Evolutionary conservation across 2,888 invertebrate species (phyloP).

Genomic region (Rhagium mordax): DNA sequence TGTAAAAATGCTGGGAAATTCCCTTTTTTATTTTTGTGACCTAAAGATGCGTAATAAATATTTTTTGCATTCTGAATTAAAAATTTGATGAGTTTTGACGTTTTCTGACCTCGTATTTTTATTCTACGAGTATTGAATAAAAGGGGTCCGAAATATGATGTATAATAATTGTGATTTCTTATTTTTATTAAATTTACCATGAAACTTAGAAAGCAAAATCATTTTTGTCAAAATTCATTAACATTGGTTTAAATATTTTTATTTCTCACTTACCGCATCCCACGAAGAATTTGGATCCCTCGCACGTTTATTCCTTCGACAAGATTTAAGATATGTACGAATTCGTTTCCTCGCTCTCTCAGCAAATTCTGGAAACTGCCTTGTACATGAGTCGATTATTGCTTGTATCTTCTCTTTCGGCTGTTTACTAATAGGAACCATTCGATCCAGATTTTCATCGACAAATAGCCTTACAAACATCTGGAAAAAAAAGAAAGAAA

Average conservation of each 20-base stretch:
- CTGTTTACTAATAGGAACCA: slow-evolving; percentile 97
- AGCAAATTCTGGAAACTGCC: slow-evolving; percentile 97
- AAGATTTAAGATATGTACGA: slow-evolving; percentile 95
- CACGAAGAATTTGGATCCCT: slow-evolving; percentile 86
- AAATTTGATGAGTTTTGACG: too few species aligned
- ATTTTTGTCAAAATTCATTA: too few species aligned
- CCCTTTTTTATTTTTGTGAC: too few species aligned
- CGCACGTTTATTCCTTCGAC: slow-evolving; percentile 93
- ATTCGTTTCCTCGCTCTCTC: slow-evolving; percentile 95
- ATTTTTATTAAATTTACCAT: too few species aligned
- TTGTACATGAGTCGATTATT: slow-evolving; percentile 96
- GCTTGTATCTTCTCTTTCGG: slow-evolving; percentile 98
- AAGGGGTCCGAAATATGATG: too few species aligned
- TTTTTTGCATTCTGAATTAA: too few species aligned
- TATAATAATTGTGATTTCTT: too few species aligned
- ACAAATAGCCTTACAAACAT: slow-evolving; percentile 98
- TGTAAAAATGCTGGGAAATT: slow-evolving; percentile 11
- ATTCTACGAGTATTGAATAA: too few species aligned
- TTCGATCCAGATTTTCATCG: slow-evolving; percentile 96
- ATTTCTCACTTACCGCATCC: slow-evolving; percentile 86
- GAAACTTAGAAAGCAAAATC: too few species aligned
- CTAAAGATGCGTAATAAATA: too few species aligned
- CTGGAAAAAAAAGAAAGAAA: slow-evolving; percentile 70
- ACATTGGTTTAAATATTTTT: slow-evolving; percentile 16
- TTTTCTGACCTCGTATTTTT: too few species aligned